Evolutionary conservation across 2,888 invertebrate species (phyloP), one percentile per base, ranked within the genome.

Genomic region (Lasioglossum zephyrum): DNA sequence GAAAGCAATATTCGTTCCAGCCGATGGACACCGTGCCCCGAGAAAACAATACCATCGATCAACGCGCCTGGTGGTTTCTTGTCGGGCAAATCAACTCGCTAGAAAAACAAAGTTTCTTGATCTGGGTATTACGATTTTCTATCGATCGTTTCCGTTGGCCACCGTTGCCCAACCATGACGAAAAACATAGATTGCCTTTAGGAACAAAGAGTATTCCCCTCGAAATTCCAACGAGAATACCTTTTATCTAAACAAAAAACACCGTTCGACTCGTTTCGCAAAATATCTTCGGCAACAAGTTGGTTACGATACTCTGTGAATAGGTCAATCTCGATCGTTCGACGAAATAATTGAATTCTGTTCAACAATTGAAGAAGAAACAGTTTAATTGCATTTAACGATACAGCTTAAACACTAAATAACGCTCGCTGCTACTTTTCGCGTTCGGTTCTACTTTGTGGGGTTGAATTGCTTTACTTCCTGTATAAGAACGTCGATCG

Each of bases 301-400:
- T 47, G 26, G 53, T 16, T 5, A 16, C 39, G 47, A 72, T 53
- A 36, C n/a, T 36, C 44, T 16, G 53, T 13, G 5, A 26, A 26
- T 31, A 47, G 47, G 78, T 75, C 16, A 66, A 66, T 75, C 75
- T 47, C 53, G 57, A 41, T 16, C 39, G 22, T 16, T 13, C 75
- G 73, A 77, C 39, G 26, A 75, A 70, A 49, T n/a, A 77, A 60
- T 87, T 89, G 83, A 82, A 85, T 89, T 85, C 88, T 60, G 36
- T 84, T 81, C 79, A 82, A 84, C 86, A 73, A 79, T 86, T 57
- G n/a, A 78, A 53, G 76, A 77, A 57, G 41, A 73, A 70, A 49
- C 31, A 79, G 53, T 89, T 89, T 87, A 82, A 85, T 89, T 84
- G 88, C 66, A 31, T 86, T 79, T 73, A 84, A 84, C 86, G 75